Evolutionary conservation across 1,140 invertebrate species (phyloP), one percentile per base, ranked within the genome.

Genomic region (Calosoma granatense): DNA sequence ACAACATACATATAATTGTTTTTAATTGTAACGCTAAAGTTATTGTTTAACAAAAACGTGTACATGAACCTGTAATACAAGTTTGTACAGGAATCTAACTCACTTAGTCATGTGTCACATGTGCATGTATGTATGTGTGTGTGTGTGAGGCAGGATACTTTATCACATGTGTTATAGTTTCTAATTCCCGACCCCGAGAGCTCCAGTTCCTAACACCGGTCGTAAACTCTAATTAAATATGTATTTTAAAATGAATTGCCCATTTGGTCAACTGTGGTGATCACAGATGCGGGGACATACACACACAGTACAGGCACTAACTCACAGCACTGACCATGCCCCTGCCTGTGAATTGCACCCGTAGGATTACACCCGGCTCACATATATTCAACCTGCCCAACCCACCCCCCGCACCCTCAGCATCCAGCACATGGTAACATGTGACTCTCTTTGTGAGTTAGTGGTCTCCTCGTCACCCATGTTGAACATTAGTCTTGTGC

Each of bases 211-310:
- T 47, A 47, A 47, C 41, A 12, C 3, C 41, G 17, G 15, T 17
- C 6, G 6, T 47, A 47, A 47, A 47, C 41, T 17, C 41, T 47
- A 47, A 47, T 47, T 47, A 47, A 47, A 47, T 17, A 47, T 47
- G 17, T 47, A 47, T 47, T 47, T 47, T 47, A 47, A 47, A 47
- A 47, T 17, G 17, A 47, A 47, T 47, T 47, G 41, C 41, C 41
- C 41, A 47, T 47, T 47, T 47, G 41, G 41, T 47, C 41, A 47
- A 47, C 41, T 3, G 9, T 47, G 26, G 17, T 17, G 9, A 47
- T 12, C 41, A 17, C 41, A 47, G 41, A 47, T 47, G 17, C 17
- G 6, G 4, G 14, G 14, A 4, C 26, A 4, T 6, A 30, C 26
- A 30, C 26, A 30, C 26, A 6, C 26, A 30, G 26, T 30, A 6